Base-by-base conservation (phyloP, 2,797 vertebrate species). In the Xerus rutilus region DNA sequence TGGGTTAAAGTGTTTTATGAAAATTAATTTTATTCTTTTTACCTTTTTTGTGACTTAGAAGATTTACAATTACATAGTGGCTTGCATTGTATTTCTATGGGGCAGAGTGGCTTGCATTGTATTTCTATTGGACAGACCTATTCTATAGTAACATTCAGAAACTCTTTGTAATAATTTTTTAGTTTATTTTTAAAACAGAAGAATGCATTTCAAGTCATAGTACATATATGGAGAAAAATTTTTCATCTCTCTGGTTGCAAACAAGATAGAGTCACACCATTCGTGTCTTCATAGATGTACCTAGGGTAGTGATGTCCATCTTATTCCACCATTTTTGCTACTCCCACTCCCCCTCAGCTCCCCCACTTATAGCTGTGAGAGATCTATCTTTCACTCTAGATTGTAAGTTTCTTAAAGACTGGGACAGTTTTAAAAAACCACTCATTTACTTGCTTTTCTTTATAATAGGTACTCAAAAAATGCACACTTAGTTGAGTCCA, bases 1-100 rank as follows among this genome's bases (percentile, higher is more conserved):
- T 94, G 57, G 39, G 20, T 84, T 88, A 78, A 78, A 65, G 5
- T 67, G 14, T 67, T 57, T 64, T 54, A 79, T 72, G 79, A 70
- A 77, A 78, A 86, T 76, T 70, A 54, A 87, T 83, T 91, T 93
- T 54, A 84, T 89, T 47, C 79, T 67, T 57, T 83, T 62, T 62
- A 6, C 14, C 32, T 86, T 88, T 73, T 74, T 35, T 70, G 43
- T 62, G 23, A 10, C 39, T 86, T 35, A 73, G n/a, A 67, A 87
- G 83, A 47, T 65, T 83, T 83, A 57, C 4, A 76, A 8, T 86
- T 72, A 69, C 54, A 21, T 65, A 62, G 30, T 47, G 10, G 28
- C 35, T 94, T 91, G 30, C 43, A 21, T 72, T 86, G 2, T 76
- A 70, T 72, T 87, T 64, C 35, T 87, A 35, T 39, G 52, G 20